Evolutionary conservation across 2,113 vertebrate species (phyloP), one percentile per base, ranked within the genome.

Genomic region (Elanoides forficatus): DNA sequence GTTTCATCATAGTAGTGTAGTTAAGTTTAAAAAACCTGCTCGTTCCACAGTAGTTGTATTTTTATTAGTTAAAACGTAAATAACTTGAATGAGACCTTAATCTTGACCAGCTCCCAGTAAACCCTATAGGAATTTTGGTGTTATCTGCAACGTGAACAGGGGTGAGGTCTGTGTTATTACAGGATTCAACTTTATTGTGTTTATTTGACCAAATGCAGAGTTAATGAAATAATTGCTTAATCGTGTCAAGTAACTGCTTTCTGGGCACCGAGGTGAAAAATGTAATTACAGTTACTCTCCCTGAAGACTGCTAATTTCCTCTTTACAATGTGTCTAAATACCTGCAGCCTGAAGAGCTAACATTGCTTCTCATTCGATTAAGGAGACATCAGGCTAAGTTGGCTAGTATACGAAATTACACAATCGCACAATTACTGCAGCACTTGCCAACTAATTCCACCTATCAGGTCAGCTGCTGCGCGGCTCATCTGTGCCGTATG

Each of bases 381-480:
- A 99, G 99, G 99, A 99, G 98, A 98, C 99, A 99, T 98, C 99
- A 99, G 99, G 99, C 99, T 98, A 98, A 99, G 99, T 98, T 99
- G 99, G 99, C 99, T 97, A 98, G 98, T 96, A 98, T 98, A 97
- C 98, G 98, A 98, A 98, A 98, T 98, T 98, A 99, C 94, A 98
- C 98, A 66, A 98, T 99, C 94, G 97, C 98, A 98, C 99, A 99
- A 97, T 99, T 99, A 97, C 99, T 98, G 93, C 99, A 98, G 98
- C 98, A 99, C 98, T 98, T 99, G 98, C 98, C 99, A 96, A 98
- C 98, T 88, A 98, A 98, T 97, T 98, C 98, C 96, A 98, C 98
- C 98, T 98, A 98, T 98, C 99, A 99, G 99, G 99, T 99, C 98
- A 99, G 99, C 98, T 98, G 95, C 97, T 96, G 94, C 82, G 96